Percentiles rank a stretch among this genome's conserved stretches.
phyloP scores from a whole-genome alignment of 2,888 invertebrate species.

The Drosophila mimica region DNA sequence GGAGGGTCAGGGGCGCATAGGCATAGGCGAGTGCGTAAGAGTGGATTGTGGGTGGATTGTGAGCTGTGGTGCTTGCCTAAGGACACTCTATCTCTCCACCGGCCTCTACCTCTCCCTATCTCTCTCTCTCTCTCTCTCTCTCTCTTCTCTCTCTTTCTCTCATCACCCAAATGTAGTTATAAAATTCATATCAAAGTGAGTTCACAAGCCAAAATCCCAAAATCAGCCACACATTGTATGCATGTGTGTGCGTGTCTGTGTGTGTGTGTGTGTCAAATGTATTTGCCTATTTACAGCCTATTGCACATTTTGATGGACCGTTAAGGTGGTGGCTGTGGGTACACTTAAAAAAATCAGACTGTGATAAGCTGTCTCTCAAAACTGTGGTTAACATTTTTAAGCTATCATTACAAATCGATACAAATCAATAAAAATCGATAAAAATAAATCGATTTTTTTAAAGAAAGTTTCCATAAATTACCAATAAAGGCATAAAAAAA shows the following conservation, averaged over 20 bases:
- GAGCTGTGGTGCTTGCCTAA: not conserved
- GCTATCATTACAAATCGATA: not conserved
- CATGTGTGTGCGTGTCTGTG: not conserved
- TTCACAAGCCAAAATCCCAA: conserved; percentile 67
- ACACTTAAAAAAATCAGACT: not conserved
- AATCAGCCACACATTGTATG: conserved; percentile 57
- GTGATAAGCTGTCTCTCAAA: not conserved
- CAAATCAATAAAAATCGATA: not conserved
- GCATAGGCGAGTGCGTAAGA: not conserved
- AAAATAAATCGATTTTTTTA: not conserved
- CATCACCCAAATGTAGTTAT: conserved; percentile 61
- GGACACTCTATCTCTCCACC: not conserved
- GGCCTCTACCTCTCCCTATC: not conserved
- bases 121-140: not conserved
- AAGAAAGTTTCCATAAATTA: not conserved
- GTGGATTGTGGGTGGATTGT: not conserved
- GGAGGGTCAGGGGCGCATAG: not conserved
- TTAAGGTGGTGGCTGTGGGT: conserved; percentile 11
- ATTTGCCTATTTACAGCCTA: conserved; percentile 81
- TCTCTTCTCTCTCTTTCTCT: not conserved
- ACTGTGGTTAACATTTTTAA: too few relatives aligned
- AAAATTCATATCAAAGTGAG: conserved; percentile 66
- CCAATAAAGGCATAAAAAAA: not conserved
- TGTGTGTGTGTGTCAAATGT: conserved; percentile 55
- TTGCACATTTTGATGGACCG: conserved; percentile 73